Conservation (phyloP, 2,113 vertebrate genomes). For the Campylomormyrus tamandua region DNA sequence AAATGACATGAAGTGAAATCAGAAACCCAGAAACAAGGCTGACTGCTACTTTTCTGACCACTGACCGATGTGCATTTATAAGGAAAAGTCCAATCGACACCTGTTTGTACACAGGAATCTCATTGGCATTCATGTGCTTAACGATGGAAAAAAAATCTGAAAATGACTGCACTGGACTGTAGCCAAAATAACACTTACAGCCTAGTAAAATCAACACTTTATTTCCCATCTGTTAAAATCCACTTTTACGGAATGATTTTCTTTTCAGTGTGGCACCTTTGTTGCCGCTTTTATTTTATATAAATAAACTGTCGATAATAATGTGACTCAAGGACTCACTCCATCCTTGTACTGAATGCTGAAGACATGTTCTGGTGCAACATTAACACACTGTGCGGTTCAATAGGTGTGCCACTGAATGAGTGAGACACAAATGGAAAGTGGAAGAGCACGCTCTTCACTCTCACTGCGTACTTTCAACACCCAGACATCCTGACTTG, state of each 20-base stretch:
- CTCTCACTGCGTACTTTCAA: background rate
- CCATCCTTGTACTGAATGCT: background rate
- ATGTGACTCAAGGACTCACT: background rate
- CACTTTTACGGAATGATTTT: conserved; percentile 24
- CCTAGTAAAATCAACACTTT: conserved; percentile 5
- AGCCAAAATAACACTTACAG: conserved; percentile 16
- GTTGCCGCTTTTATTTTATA: background rate
- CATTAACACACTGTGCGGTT: background rate
- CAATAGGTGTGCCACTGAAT: background rate
- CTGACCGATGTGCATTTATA: background rate
- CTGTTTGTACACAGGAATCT: conserved; percentile 1
- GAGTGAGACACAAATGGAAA: background rate
- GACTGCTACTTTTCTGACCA: background rate
- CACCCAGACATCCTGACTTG: background rate
- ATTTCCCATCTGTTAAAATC: background rate
- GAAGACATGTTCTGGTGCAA: background rate
- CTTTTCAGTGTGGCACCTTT: conserved; percentile 33
- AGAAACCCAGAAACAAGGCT: background rate
- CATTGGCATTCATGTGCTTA: background rate
- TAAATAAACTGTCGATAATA: background rate
- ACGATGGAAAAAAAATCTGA: background rate
- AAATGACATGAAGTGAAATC: background rate
- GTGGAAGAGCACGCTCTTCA: background rate
- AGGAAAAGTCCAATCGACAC: conserved; percentile 43
- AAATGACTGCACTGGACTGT: background rate